Base-by-base conservation (phyloP, 2,113 vertebrate species). In the Rafetus swinhoei region DNA sequence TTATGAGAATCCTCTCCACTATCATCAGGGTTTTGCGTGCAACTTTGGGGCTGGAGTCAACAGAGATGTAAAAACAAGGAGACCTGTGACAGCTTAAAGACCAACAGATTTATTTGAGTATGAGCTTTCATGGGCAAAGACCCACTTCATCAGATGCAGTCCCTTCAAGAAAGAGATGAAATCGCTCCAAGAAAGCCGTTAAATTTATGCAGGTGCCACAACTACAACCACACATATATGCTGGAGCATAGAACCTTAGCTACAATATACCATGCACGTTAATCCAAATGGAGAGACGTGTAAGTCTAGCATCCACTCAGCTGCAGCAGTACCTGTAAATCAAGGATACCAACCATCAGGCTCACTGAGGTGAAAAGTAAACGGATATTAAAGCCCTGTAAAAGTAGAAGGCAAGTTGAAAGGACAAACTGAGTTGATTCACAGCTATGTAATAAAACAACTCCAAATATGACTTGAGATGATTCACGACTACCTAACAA, bases 301-400 rank as follows among this genome's bases (percentile, higher is more conserved):
- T 93, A 95, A 54, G 19, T 86, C 82, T 52, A 79, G 79, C 81
- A 82, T 74, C 87, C 85, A 65, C 93, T 96, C 87, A 92, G 80
- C 87, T 96, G 65, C 85, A 94, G 85, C 72, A 94, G 87, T 32
- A 57, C 19, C 91, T 60, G 72, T 97, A 97, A 95, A 96, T 96
- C 93, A 96, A 95, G 83, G 74, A 22, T 25, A 77, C 22, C 74
- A 77, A 77, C 22, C 24, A 27, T 24, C 74, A 77, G 39, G 91
- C 93, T 93, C 93, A 96, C 93, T 0, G 54, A 95, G 60, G 88
- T 69, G 59, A 93, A 96, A 97, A 95, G 85, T 90, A 90, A 86
- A 94, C 93, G 81, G 92, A 95, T 93, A 91, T 93, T 82, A 90
- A 97, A 93, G 91, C 92, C 86, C 60, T 92, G 90, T 93, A 95